A percentile compares a stretch with the other conserved stretches of the same genome.
phyloP scores from a whole-genome alignment of 2,113 vertebrate genomes.

The Psephotus haematonotus region DNA sequence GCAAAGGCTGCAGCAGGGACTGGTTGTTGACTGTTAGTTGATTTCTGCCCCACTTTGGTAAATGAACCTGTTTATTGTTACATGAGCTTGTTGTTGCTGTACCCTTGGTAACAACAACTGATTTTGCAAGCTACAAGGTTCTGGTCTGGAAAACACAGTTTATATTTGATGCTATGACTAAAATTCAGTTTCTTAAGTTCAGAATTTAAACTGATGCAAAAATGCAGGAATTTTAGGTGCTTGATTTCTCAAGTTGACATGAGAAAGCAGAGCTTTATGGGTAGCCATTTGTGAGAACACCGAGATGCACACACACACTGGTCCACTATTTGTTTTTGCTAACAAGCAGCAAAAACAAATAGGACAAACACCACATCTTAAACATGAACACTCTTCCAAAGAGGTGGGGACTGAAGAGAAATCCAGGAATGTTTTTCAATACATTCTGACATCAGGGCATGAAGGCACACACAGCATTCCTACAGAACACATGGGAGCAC shows the following conservation, averaged over 20 bases:
- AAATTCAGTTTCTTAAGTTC: not conserved
- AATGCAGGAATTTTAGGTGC: slow-evolving; percentile 27
- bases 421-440: slow-evolving; percentile 49
- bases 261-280: slow-evolving; percentile 60
- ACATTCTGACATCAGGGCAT: slow-evolving; percentile 68
- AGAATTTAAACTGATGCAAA: not conserved
- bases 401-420: slow-evolving; percentile 37
- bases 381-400: slow-evolving; percentile 52
- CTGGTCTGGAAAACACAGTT: slow-evolving; percentile 18
- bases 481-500: slow-evolving; percentile 62
- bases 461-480: slow-evolving; percentile 76
- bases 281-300: slow-evolving; percentile 38
- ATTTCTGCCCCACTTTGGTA: not conserved
- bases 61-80: not conserved
- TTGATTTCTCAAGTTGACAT: slow-evolving; percentile 22
- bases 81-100: not conserved
- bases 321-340: slow-evolving; percentile 47
- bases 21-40: not conserved
- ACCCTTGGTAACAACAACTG: not conserved
- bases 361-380: slow-evolving; percentile 54
- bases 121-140: not conserved
- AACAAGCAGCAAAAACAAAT: slow-evolving; percentile 63
- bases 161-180: not conserved
- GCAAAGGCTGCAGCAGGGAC: not conserved
- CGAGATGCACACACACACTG: slow-evolving; percentile 34